Base-by-base conservation (phyloP, 2,113 vertebrate genomes). In the Gymnobelideus leadbeateri region DNA sequence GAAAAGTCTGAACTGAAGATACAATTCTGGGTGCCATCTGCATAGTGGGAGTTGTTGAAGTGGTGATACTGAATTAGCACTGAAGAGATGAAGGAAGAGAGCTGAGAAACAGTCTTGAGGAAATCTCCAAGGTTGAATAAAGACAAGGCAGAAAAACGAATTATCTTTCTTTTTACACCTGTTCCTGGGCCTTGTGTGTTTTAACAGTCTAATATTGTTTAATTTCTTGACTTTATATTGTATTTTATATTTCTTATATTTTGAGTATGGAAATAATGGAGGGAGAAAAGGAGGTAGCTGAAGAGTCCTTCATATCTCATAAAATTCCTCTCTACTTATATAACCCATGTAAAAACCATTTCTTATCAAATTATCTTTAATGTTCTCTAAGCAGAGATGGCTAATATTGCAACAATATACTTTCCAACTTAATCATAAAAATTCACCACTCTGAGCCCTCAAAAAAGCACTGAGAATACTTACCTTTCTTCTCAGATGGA, bases 401-500 rank as follows among this genome's bases (percentile, higher is more conserved):
- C 16, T 37, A 84, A 84, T 84, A 68, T 14, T 68, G 23, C 19
- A 4, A 43, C 19, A 4, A 43, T 19, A 43, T 19, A 84, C n/a
- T 84, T 84, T 84, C n/a, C n/a, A n/a, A 43, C 19, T 23, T 43
- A 43, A 28, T 23, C 7, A 43, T 43, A 43, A 68, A 68, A 68
- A 68, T 89, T 77, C 94, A 93, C 89, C 57, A 37, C 94, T 90
- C 28, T 1, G 43, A 95, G 55, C 43, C 26, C 89, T 47, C 47
- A 90, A 90, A 37, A 94, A 92, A 92, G 24, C 37, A 51, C 11
- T 51, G 28, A 46, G 24, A 91, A 92, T 47, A 90, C 96, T 97
- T 95, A 98, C 99, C 99, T 99, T 99, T 97, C 98, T 99, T 96
- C 99, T 98, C 96, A 99, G 98, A 0, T 97, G 99, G 8, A 97